Percentiles rank a stretch among this genome's conserved stretches.
These are phyloP conservation scores for Sebastes minor DNA, from an alignment of 2,797 vertebrate species.

Conservation along the genomic window DNA sequence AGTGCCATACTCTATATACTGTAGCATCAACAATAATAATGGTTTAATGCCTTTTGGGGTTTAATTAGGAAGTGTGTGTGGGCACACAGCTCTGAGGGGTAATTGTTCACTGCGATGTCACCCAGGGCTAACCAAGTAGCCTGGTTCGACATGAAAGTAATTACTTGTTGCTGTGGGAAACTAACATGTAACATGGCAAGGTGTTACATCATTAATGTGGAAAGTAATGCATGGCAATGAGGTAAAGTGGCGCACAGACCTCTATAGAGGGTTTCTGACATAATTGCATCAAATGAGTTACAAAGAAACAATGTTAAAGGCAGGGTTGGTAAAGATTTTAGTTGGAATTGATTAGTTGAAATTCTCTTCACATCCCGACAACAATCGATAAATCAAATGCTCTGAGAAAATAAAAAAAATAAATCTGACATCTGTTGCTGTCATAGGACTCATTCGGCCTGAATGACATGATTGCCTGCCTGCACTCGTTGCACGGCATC, in stretches of 20 bases:
- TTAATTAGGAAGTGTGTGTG: constrained; percentile 1
- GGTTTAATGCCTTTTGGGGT: constrained; percentile 8
- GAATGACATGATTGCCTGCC: too few relatives aligned
- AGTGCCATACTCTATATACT: not conserved
- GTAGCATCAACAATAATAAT: constrained; percentile 1
- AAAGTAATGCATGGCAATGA: constrained; percentile 38
- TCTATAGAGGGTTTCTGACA: not conserved
- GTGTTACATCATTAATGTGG: constrained; percentile 6
- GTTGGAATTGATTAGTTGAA: too few relatives aligned
- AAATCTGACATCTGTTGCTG: too few relatives aligned
- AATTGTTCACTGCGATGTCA: constrained; percentile 39
- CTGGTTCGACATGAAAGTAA: constrained; percentile 43
- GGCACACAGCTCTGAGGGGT: not conserved
- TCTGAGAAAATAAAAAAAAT: too few relatives aligned
- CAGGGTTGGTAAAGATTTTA: too few relatives aligned
- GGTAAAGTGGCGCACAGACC: constrained; percentile 16
- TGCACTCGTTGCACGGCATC: too few relatives aligned
- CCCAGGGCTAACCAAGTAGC: constrained; percentile 8
- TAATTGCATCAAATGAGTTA: constrained; percentile 6
- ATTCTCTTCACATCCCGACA: too few relatives aligned
- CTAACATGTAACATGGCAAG: constrained; percentile 23
- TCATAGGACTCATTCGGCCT: too few relatives aligned
- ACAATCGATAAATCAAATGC: too few relatives aligned
- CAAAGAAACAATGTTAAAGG: not conserved
- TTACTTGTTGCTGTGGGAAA: constrained; percentile 40